Percentiles rank a stretch among this genome's conserved stretches.
Conservation (phyloP, 2,888 invertebrate genomes). For the Torymus aiolomorphi region DNA sequence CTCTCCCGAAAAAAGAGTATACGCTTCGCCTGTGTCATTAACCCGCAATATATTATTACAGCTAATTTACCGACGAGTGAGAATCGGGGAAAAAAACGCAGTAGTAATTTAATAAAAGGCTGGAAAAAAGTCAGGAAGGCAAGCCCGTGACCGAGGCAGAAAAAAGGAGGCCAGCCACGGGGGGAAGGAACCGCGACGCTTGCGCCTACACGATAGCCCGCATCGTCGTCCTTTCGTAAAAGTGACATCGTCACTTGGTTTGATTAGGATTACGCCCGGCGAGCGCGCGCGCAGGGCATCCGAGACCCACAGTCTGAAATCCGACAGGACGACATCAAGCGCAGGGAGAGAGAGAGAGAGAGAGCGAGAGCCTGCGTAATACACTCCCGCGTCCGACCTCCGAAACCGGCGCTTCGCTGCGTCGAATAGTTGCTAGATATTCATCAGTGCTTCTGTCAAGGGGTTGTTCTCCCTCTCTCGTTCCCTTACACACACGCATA, state of each 20-base stretch:
- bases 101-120: slow-evolving; percentile 35
- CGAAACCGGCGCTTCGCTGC: slow-evolving; percentile 24
- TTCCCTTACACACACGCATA: background rate
- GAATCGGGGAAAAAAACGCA: slow-evolving; percentile 7
- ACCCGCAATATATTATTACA: background rate
- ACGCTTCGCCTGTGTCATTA: slow-evolving; percentile 3
- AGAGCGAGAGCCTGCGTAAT: slow-evolving; percentile 26
- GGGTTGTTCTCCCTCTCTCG: slow-evolving; percentile 59
- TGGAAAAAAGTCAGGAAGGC: slow-evolving; percentile 12
- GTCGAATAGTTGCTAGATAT: slow-evolving; percentile 62
- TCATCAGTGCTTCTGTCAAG: slow-evolving; percentile 66
- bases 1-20: background rate
- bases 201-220: slow-evolving; percentile 10
- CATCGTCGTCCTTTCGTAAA: slow-evolving; percentile 40
- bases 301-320: slow-evolving; percentile 40
- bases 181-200: background rate
- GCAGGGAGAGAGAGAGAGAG: slow-evolving; percentile 45
- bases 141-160: background rate
- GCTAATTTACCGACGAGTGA: background rate
- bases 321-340: slow-evolving; percentile 39
- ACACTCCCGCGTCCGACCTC: slow-evolving; percentile 3
- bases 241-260: slow-evolving; percentile 56
- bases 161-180: background rate
- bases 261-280: slow-evolving; percentile 52
- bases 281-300: slow-evolving; percentile 5